These are phyloP conservation scores for Schizaphis graminum DNA, from an alignment of 2,888 invertebrate species.

Conservation along the genomic window DNA sequence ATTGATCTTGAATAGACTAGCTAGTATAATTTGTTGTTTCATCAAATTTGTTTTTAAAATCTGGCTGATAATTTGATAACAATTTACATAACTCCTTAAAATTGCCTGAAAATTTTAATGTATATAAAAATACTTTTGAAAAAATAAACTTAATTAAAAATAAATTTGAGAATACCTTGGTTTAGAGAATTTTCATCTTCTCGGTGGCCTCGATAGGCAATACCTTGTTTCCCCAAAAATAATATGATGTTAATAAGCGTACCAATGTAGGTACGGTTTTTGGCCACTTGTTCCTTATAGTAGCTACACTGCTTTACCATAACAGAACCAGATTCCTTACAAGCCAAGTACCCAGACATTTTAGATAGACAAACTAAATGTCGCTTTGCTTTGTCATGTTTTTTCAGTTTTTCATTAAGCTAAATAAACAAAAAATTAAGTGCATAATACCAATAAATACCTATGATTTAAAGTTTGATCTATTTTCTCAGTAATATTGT, in stretches of 20 bases:
- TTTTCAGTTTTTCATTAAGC: conserved; percentile 5
- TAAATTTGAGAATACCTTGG: not conserved
- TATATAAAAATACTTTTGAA: not conserved
- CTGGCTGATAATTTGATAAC: not conserved
- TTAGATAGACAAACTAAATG: not conserved
- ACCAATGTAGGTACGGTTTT: not conserved
- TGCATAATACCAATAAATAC: not conserved
- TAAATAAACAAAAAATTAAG: not conserved
- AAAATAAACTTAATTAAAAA: not conserved
- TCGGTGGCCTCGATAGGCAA: not conserved
- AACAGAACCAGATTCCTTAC: conserved; percentile 6
- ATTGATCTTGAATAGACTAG: conserved; percentile 3
- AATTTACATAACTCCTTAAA: conserved; percentile 2
- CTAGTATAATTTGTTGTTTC: conserved; percentile 6
- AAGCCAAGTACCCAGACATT: not conserved
- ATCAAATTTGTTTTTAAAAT: not conserved
- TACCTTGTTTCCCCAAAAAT: conserved; percentile 29
- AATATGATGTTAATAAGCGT: not conserved
- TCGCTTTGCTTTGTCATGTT: not conserved
- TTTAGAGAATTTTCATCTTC: not conserved
- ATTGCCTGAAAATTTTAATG: not conserved
- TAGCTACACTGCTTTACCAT: conserved; percentile 13
- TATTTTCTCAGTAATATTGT: not conserved
- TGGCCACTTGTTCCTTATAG: conserved; percentile 17
- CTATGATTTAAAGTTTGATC: no score